phyloP scores from a whole-genome alignment of 2,797 vertebrate species.

The Anomalospiza imberbis region DNA sequence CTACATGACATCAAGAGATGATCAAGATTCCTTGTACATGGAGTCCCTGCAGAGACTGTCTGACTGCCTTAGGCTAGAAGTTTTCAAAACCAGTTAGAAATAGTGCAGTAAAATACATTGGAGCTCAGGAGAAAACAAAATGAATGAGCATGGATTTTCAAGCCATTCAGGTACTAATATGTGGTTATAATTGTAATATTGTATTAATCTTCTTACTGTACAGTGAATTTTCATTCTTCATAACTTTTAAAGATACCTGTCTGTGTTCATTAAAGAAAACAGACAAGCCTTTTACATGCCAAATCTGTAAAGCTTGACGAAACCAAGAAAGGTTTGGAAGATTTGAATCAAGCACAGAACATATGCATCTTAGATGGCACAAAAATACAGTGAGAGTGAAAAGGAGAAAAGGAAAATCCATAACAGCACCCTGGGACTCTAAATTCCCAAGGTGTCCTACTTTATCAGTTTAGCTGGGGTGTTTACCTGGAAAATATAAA shows the following conservation, averaged over 20 bases:
- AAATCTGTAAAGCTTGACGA: neutral
- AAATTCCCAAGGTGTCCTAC: neutral
- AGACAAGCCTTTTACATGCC: neutral
- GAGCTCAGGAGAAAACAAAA: neutral
- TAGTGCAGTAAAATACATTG: neutral
- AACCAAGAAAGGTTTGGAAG: neutral
- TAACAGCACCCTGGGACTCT: neutral
- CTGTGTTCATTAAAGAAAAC: neutral
- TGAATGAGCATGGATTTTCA: neutral
- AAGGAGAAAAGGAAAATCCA: neutral
- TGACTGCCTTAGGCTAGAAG: neutral
- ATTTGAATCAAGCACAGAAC: neutral
- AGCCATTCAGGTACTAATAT: neutral
- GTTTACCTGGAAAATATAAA: neutral
- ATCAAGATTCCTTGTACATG: neutral
- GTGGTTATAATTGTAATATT: neutral
- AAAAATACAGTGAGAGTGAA: neutral
- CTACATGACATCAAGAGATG: neutral
- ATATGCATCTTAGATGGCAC: neutral
- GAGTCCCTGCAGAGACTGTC: neutral
- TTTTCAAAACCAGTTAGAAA: neutral
- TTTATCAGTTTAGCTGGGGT: neutral
- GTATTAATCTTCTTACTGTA: neutral
- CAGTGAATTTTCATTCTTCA: neutral
- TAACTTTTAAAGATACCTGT: neutral